Evolutionary conservation across 2,888 invertebrate species (phyloP), one percentile per base, ranked within the genome.

Genomic region (Drosophila atroscutellata): DNA sequence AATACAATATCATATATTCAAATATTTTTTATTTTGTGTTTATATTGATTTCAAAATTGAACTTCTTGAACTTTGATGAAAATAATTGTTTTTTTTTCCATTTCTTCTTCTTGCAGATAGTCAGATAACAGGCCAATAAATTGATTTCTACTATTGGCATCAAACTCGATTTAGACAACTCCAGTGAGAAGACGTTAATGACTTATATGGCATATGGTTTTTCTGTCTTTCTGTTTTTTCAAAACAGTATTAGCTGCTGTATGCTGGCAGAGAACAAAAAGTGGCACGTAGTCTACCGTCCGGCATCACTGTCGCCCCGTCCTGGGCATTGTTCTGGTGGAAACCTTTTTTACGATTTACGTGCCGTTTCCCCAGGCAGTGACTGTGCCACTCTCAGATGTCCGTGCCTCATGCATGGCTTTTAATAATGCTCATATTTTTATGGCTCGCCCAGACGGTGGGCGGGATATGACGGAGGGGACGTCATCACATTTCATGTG

Each of bases 321-420:
- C 39, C 58, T 45, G 65, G 50, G 59, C 36, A 73, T 78, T 64
- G 68, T 77, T 71, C 65, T 70, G 55, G 47, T 58, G 83, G 68
- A 70, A 82, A 85, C 89, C 86, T 88, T 86, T 88, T 85, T 88
- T 85, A 88, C 89, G 85, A 85, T 86, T 83, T 84, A 84, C 83
- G 88, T 84, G 83, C 86, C 80, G 60, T 80, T 74, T 88, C 88
- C 83, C 88, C 52, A 52, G 88, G 75, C 88, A 75, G 58, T 20
- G 34, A 49, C 62, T 37, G 52, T 55, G 60, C 49, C 37, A 51
- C 68, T 62, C 77, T 63, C 72, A 66, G 71, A 60, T 78, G 72
- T 57, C 65, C 71, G 49, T 65, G 71, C 68, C 75, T 61, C 83
- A 83, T 80, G 83, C 73, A 70, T 81, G 80, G 81, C 84, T 88